Percentiles rank a stretch among this genome's conserved stretches.
Conservation (phyloP, 2,888 invertebrate genomes). For the Thecocarcelia acutangulata region DNA sequence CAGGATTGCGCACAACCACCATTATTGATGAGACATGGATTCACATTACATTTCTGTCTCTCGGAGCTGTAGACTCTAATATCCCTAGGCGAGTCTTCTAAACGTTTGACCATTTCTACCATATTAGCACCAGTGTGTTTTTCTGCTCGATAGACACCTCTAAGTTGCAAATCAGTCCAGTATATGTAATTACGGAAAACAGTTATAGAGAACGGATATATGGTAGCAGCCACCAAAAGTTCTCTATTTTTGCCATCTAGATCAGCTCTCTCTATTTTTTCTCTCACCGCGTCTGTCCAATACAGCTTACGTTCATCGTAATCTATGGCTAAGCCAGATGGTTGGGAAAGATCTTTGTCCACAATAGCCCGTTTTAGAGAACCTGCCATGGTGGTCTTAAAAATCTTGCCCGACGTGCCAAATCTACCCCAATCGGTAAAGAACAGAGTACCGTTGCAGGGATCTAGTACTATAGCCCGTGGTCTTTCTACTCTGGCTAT, state of each 20-base stretch:
- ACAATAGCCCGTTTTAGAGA: slow-evolving; percentile 94
- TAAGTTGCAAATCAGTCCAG: slow-evolving; percentile 96
- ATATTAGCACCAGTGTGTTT: slow-evolving; percentile 98
- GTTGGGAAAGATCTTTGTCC: slow-evolving; percentile 94
- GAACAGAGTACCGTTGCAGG: slow-evolving; percentile 96
- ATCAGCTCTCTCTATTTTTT: slow-evolving; percentile 96
- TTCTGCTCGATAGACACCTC: slow-evolving; percentile 97
- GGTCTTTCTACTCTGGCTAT: slow-evolving; percentile 96
- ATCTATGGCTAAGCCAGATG: slow-evolving; percentile 97
- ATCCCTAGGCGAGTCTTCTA: slow-evolving; percentile 96
- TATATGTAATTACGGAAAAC: slow-evolving; percentile 95
- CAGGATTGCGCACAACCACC: slow-evolving; percentile 98
- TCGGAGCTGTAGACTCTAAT: slow-evolving; percentile 92
- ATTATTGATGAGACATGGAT: slow-evolving; percentile 94
- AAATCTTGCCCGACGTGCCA: slow-evolving; percentile 96
- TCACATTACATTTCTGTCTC: slow-evolving; percentile 89
- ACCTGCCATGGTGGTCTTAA: slow-evolving; percentile 97
- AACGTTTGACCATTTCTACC: slow-evolving; percentile 94
- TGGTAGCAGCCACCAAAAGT: slow-evolving; percentile 92
- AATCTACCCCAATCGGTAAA: slow-evolving; percentile 98
- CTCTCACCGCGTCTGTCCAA: slow-evolving; percentile 98
- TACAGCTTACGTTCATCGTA: slow-evolving; percentile 95
- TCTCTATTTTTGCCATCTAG: slow-evolving; percentile 93
- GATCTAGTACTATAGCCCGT: slow-evolving; percentile 96
- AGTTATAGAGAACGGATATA: slow-evolving; percentile 97